Percentiles rank a stretch among this genome's conserved stretches.
Conservation (phyloP, 2,797 vertebrate genomes). For the Spondyliosoma cantharus region DNA sequence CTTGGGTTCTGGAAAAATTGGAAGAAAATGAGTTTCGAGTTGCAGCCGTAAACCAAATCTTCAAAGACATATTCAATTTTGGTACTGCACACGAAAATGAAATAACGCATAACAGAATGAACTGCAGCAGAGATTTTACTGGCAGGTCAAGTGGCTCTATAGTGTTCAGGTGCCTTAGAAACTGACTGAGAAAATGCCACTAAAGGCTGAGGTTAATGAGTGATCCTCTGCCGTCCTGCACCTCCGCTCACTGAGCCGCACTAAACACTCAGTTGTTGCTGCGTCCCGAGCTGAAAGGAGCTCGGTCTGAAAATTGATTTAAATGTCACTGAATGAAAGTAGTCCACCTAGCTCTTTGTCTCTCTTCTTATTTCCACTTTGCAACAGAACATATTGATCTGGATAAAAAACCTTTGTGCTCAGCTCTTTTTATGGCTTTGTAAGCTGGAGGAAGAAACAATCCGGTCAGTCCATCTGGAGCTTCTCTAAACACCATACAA, state of each 20-base stretch:
- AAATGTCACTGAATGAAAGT: constrained; percentile 57
- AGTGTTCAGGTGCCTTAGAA: neutral
- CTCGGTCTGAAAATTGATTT: constrained; percentile 53
- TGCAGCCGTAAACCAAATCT: constrained; percentile 1
- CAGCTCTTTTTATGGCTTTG: constrained; percentile 67
- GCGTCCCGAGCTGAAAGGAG: constrained; percentile 25
- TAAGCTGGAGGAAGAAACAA: constrained; percentile 55
- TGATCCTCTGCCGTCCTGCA: constrained; percentile 23
- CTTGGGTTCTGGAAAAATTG: neutral
- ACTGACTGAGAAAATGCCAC: constrained; percentile 24
- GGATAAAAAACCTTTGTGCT: constrained; percentile 62
- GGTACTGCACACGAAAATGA: neutral
- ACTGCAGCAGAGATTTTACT: neutral
- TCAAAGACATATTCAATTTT: neutral
- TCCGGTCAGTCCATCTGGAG: constrained; percentile 37
- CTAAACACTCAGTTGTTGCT: constrained; percentile 36
- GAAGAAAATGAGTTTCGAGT: neutral
- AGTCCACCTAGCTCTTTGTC: constrained; percentile 58
- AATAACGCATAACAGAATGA: neutral
- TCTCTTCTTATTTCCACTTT: constrained; percentile 58
- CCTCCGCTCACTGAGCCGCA: constrained; percentile 10
- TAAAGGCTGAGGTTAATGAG: constrained; percentile 28
- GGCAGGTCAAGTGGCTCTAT: neutral
- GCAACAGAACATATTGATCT: constrained; percentile 68
- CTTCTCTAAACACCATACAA: constrained; percentile 10